phyloP scores from a whole-genome alignment of 1,140 invertebrate species.

The Phymorhynchus buccinoides region DNA sequence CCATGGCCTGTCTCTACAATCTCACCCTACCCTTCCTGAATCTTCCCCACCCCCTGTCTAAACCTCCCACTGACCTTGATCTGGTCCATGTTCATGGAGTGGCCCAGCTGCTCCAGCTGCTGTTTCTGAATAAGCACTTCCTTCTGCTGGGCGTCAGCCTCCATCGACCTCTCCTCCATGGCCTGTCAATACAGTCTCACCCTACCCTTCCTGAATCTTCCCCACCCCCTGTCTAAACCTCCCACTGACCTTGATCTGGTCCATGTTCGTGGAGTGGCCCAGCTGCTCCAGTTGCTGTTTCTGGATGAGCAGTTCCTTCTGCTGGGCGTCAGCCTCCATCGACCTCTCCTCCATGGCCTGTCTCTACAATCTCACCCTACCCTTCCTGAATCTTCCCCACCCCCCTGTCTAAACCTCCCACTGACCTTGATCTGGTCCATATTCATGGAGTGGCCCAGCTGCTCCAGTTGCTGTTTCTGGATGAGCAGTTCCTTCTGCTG shows the following conservation, averaged over 20 bases:
- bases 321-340: slow-evolving; percentile 48
- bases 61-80: neutral
- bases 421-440: slow-evolving; percentile 17
- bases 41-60: neutral
- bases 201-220: no score
- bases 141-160: slow-evolving; percentile 48
- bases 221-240: neutral
- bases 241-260: neutral
- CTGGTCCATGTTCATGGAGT: slow-evolving; percentile 27
- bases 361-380: no score
- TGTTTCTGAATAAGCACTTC: slow-evolving; percentile 48
- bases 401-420: neutral
- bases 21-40: no score
- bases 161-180: slow-evolving; percentile 43
- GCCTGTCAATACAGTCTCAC: slow-evolving; percentile 41
- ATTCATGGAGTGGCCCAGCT: slow-evolving; percentile 32
- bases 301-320: slow-evolving; percentile 49
- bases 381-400: no score
- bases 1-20: slow-evolving; percentile 42
- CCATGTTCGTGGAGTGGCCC: slow-evolving; percentile 31
- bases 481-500: slow-evolving; percentile 48
- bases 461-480: slow-evolving; percentile 46
- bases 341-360: slow-evolving; percentile 37
- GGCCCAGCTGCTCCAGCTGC: slow-evolving; percentile 39
- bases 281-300: slow-evolving; percentile 43